Evolutionary conservation across 1,140 invertebrate species (phyloP).

Genomic region (Apocrypta bakeri): DNA sequence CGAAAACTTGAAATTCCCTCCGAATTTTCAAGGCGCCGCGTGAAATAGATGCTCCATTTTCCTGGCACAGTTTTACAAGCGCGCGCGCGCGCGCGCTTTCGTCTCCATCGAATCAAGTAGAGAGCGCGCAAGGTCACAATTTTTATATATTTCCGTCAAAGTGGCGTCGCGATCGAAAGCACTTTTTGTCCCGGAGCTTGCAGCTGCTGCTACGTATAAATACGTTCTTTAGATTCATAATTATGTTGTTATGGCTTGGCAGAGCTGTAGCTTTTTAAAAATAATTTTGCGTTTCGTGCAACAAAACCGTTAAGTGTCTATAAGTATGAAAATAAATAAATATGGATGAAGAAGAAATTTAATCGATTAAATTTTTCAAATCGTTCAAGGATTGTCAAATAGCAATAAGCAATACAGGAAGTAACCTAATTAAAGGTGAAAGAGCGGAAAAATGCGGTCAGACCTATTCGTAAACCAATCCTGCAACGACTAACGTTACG

Average conservation of each 20-base stretch:
- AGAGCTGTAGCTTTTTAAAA: too few relatives aligned
- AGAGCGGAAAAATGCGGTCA: conserved; percentile 73
- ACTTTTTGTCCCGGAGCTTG: too few relatives aligned
- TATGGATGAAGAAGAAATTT: too few relatives aligned
- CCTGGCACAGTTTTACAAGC: conserved; percentile 64
- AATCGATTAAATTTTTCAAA: too few relatives aligned
- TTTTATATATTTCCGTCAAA: not conserved
- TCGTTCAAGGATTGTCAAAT: not conserved
- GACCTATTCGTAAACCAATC: conserved; percentile 66
- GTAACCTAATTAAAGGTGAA: conserved; percentile 71
- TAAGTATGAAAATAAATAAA: too few relatives aligned
- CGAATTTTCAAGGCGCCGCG: conserved; percentile 61
- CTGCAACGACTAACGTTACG: conserved; percentile 57
- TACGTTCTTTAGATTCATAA: too few relatives aligned
- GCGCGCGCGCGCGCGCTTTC: not conserved
- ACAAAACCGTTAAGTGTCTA: too few relatives aligned
- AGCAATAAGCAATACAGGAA: conserved; percentile 61
- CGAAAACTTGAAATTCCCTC: conserved; percentile 2
- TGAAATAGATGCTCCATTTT: conserved; percentile 68
- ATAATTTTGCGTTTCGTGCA: too few relatives aligned
- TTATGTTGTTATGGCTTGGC: too few relatives aligned
- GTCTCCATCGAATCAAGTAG: not conserved
- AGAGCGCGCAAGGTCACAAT: not conserved
- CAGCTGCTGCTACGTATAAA: not conserved
- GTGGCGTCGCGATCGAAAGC: not conserved